Evolutionary conservation across 2,888 invertebrate species (phyloP).

Genomic region (Eupithecia centaureata): DNA sequence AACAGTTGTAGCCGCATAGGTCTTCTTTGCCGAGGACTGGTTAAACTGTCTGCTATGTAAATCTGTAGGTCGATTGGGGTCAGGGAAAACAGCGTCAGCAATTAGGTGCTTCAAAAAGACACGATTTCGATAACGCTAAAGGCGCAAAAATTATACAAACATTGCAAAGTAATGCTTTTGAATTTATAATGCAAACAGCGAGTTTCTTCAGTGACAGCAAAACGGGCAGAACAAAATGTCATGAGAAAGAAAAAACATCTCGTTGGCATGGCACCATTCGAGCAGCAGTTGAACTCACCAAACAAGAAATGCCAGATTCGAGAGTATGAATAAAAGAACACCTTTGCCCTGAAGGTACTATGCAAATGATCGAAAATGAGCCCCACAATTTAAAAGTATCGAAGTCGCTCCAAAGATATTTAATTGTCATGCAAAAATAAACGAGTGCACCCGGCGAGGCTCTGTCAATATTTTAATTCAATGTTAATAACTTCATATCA

Average conservation of each 20-base stretch:
- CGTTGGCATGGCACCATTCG: constrained; percentile 70
- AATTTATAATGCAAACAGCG: constrained; percentile 50
- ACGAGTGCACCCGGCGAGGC: constrained; percentile 62
- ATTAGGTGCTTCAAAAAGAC: constrained; percentile 47
- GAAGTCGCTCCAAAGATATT: constrained; percentile 57
- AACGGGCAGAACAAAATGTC: constrained; percentile 54
- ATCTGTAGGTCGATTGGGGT: constrained; percentile 57
- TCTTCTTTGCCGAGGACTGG: constrained; percentile 54
- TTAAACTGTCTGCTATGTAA: constrained; percentile 59
- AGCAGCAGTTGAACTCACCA: constrained; percentile 59
- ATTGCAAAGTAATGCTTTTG: constrained; percentile 49
- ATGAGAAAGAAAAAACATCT: constrained; percentile 61
- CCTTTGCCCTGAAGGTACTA: constrained; percentile 62
- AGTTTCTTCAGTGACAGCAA: constrained; percentile 51
- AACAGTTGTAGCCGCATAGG: constrained; percentile 54
- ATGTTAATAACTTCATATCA: constrained; percentile 73
- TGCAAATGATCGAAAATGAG: constrained; percentile 64
- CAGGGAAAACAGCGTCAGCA: constrained; percentile 48
- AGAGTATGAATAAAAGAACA: constrained; percentile 74
- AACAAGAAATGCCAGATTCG: constrained; percentile 75
- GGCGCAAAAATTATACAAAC: constrained; percentile 31
- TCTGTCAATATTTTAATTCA: constrained; percentile 75
- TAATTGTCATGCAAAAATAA: constrained; percentile 78
- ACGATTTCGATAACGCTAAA: constrained; percentile 44
- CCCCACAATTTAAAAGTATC: constrained; percentile 58